Conservation (phyloP, 2,113 vertebrate species). For the Myrmophylax atrothorax region DNA sequence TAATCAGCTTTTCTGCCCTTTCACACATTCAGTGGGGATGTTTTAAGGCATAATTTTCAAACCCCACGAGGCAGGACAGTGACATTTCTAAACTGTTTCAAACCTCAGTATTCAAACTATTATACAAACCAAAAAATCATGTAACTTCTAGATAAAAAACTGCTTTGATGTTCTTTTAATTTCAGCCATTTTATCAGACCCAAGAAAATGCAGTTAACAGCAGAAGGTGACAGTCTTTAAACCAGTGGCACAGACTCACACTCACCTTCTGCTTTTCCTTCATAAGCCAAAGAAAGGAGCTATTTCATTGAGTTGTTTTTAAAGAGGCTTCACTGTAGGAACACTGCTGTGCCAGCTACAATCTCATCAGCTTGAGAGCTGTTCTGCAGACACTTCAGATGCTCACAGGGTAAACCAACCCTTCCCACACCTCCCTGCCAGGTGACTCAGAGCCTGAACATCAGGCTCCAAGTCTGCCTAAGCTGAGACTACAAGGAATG, state of each 20-base stretch:
- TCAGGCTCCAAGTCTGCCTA: neutral
- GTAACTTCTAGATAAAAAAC: neutral
- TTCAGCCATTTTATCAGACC: neutral
- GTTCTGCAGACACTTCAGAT: slow-evolving; percentile 28
- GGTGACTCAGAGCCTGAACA: neutral
- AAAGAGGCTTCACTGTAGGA: fast-evolving
- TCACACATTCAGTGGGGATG: neutral
- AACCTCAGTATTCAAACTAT: neutral
- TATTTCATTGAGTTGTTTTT: neutral
- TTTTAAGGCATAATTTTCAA: neutral
- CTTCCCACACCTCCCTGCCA: neutral
- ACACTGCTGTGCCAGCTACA: neutral
- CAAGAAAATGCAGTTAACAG: neutral
- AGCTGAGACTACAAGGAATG: neutral
- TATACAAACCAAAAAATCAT: neutral
- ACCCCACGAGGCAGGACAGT: fast-evolving
- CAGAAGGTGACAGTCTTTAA: neutral
- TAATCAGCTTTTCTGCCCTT: neutral
- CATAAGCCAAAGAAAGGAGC: neutral
- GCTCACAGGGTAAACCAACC: neutral
- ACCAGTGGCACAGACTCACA: neutral
- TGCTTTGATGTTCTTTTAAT: neutral
- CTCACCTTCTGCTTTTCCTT: neutral
- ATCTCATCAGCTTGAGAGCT: slow-evolving; percentile 34
- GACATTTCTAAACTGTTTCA: neutral